Conservation (phyloP, 35 echinoderm and acorn worm genomes). For the Holothuria glaberrima region DNA sequence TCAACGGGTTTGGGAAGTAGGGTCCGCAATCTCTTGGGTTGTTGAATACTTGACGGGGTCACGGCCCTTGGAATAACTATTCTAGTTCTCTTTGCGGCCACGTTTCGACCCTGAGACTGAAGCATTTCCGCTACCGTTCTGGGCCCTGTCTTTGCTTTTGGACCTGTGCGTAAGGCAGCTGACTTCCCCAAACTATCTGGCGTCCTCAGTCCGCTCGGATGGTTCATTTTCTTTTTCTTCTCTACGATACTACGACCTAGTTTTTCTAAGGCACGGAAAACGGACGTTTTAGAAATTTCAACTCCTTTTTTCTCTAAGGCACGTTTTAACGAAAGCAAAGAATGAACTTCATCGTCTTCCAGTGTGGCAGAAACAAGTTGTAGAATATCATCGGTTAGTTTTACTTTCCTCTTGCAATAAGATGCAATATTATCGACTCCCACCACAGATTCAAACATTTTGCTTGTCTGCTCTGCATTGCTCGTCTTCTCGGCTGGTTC, state of each 20-base stretch:
- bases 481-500: background rate
- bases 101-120: background rate
- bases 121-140: constrained; percentile 57
- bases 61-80: too few species aligned
- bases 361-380: constrained; percentile 33
- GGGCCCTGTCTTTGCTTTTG: background rate
- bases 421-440: background rate
- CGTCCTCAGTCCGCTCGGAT: background rate
- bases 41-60: background rate
- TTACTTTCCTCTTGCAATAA: constrained; percentile 28
- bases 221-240: constrained; percentile 37
- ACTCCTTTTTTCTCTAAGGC: constrained; percentile 44
- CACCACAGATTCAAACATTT: background rate
- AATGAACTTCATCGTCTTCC: constrained; percentile 54
- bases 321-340: constrained; percentile 47
- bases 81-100: background rate
- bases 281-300: constrained; percentile 51
- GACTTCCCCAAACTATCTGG: background rate
- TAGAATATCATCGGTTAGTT: constrained; percentile 45
- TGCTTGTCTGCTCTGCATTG: background rate
- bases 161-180: background rate
- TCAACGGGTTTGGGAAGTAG: constrained; percentile 25
- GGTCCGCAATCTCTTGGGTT: constrained; percentile 30
- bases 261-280: constrained; percentile 51
- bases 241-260: constrained; percentile 46